A percentile compares a stretch with the other conserved stretches of the same genome.
phyloP scores from a whole-genome alignment of 2,797 vertebrate genomes.

The Rhinatrema bivittatum region DNA sequence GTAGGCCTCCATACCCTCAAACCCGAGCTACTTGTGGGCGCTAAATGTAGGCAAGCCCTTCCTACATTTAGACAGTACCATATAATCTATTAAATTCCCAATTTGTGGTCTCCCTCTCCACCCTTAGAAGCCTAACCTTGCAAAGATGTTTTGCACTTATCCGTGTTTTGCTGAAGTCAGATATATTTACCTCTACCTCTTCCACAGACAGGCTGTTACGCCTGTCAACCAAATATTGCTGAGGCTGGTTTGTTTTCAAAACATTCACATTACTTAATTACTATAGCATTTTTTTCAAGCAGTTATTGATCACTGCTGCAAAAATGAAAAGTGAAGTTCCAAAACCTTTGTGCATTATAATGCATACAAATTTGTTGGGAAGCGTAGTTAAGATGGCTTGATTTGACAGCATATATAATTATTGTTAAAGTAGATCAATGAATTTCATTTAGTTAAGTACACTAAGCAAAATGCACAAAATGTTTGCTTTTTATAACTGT shows the following conservation, averaged over 20 bases:
- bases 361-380: constrained; percentile 2
- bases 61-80: too few relatives aligned
- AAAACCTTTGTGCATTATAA: constrained; percentile 22
- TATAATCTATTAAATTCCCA: too few relatives aligned
- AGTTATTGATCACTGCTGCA: constrained; percentile 3
- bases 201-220: too few relatives aligned
- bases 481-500: not conserved
- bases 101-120: too few relatives aligned
- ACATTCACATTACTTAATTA: constrained; percentile 4
- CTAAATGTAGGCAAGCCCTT: too few relatives aligned
- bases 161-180: too few relatives aligned
- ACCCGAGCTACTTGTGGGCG: too few relatives aligned
- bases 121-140: too few relatives aligned
- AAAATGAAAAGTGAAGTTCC: constrained; percentile 13
- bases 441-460: constrained; percentile 15
- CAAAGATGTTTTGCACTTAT: too few relatives aligned
- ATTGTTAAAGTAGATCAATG: constrained; percentile 12
- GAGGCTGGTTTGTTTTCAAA: constrained; percentile 12
- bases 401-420: constrained; percentile 14
- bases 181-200: too few relatives aligned
- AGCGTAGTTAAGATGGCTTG: constrained; percentile 6
- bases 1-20: too few relatives aligned
- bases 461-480: constrained; percentile 22
- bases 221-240: not conserved
- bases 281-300: constrained; percentile 7